These are phyloP conservation scores for Xenopus petersii DNA, from an alignment of 2,797 vertebrate genomes.

Conservation along the genomic window DNA sequence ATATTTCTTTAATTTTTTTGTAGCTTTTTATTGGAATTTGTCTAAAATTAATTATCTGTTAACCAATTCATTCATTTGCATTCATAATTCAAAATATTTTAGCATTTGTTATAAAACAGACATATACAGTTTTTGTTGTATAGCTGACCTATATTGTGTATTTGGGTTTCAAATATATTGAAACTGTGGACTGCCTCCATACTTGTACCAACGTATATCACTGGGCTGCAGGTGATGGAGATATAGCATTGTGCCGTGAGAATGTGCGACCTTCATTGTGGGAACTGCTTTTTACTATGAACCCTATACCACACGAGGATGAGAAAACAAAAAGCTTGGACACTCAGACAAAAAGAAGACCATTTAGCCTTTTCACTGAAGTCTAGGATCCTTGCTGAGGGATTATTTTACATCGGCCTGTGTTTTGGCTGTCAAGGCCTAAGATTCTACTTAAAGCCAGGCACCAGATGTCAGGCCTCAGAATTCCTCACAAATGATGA, in stretches of 20 bases:
- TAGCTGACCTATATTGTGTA: not conserved
- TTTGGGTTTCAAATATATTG: not conserved
- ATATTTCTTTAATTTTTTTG: too few species aligned
- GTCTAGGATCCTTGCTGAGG: slow-evolving; percentile 71
- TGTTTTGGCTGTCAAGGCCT: slow-evolving; percentile 67
- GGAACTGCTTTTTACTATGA: slow-evolving; percentile 56
- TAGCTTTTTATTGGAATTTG: too few species aligned
- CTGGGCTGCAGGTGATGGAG: slow-evolving; percentile 54
- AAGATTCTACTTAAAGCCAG: slow-evolving; percentile 67
- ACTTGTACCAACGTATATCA: not conserved
- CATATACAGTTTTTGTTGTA: not conserved
- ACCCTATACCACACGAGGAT: slow-evolving; percentile 51
- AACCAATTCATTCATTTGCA: too few species aligned
- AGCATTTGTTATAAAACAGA: not conserved
- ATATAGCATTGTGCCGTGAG: slow-evolving; percentile 53
- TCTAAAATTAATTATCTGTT: too few species aligned
- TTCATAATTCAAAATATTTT: too few species aligned
- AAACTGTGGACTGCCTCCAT: not conserved
- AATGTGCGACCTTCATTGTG: slow-evolving; percentile 58
- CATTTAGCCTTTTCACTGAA: slow-evolving; percentile 70
- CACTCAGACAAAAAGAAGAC: slow-evolving; percentile 60
- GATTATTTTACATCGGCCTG: slow-evolving; percentile 69
- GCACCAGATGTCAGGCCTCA: slow-evolving; percentile 78
- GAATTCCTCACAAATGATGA: slow-evolving; percentile 71
- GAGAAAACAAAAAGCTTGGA: slow-evolving; percentile 59